These are phyloP conservation scores for Elmis aenea DNA, from an alignment of 2,888 invertebrate species.

Conservation along the genomic window DNA sequence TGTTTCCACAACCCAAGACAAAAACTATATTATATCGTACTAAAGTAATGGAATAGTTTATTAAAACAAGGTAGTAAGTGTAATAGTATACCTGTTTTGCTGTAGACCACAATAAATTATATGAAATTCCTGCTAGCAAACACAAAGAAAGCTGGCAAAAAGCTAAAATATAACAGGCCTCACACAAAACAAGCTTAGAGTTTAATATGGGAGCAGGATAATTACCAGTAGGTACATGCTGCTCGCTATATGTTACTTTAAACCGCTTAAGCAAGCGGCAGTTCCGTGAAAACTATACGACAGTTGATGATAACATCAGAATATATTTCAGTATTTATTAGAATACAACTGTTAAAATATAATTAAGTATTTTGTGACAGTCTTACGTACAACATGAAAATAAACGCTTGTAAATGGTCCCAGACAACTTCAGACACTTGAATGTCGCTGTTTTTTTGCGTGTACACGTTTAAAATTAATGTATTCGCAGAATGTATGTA, in stretches of 20 bases:
- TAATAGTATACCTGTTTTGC: too few relatives aligned
- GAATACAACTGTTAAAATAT: conserved; percentile 27
- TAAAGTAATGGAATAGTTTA: too few relatives aligned
- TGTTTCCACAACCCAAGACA: too few relatives aligned
- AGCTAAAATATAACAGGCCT: conserved; percentile 12
- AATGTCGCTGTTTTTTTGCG: too few relatives aligned
- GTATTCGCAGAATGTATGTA: too few relatives aligned
- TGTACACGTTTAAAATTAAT: too few relatives aligned
- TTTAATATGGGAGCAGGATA: conserved; percentile 21
- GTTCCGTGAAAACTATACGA: conserved; percentile 32
- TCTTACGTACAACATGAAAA: conserved; percentile 9
- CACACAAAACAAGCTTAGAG: conserved; percentile 9
- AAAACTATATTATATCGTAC: too few relatives aligned
- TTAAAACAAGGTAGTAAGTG: too few relatives aligned
- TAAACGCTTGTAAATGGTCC: conserved; percentile 13
- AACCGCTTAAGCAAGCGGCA: conserved; percentile 34
- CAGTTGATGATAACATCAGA: conserved; percentile 30
- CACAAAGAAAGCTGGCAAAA: conserved; percentile 15
- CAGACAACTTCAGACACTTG: conserved; percentile 9
- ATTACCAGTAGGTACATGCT: conserved; percentile 32
- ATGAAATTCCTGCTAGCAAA: conserved; percentile 13
- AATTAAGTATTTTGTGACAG: conserved; percentile 21
- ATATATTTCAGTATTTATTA: conserved; percentile 30
- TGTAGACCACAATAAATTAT: conserved; percentile 19
- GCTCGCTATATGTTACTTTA: conserved; percentile 30